These are phyloP conservation scores for Gallinago undulata DNA, from an alignment of 2,113 vertebrate genomes.

Conservation along the genomic window DNA sequence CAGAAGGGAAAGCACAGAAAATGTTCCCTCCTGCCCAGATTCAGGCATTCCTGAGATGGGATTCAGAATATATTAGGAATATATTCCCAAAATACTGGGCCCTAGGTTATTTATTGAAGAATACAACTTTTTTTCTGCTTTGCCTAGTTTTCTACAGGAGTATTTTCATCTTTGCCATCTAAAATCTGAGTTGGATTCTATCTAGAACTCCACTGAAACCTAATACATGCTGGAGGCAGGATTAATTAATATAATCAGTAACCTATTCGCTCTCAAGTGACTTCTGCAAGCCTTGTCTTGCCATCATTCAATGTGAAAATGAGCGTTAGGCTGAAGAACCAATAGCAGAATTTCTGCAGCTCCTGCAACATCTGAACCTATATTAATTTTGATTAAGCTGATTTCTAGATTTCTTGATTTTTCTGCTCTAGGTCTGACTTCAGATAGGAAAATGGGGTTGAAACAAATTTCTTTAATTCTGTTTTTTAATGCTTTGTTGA, in stretches of 20 bases:
- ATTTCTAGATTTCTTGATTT: conserved; percentile 1
- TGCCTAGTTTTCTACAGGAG: not conserved
- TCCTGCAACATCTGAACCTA: not conserved
- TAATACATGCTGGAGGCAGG: not conserved
- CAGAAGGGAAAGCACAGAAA: not conserved
- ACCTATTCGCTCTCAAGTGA: not conserved
- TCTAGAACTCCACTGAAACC: not conserved
- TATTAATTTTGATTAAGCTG: not conserved
- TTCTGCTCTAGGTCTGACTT: not conserved
- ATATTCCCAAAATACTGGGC: not conserved
- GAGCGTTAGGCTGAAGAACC: not conserved
- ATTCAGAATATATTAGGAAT: not conserved
- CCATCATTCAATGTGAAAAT: not conserved
- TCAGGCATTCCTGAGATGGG: not conserved
- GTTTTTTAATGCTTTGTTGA: not conserved
- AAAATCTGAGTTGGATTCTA: not conserved
- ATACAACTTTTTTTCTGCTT: not conserved
- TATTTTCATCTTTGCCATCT: not conserved
- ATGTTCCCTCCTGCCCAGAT: not conserved
- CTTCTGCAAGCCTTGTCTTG: not conserved
- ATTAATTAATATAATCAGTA: conserved; percentile 25
- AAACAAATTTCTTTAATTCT: not conserved
- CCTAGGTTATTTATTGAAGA: not conserved
- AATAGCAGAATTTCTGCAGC: not conserved
- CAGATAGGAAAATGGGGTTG: not conserved